These are phyloP conservation scores for Coryphaenoides rupestris DNA, from an alignment of 2,113 vertebrate species.

Conservation along the genomic window DNA sequence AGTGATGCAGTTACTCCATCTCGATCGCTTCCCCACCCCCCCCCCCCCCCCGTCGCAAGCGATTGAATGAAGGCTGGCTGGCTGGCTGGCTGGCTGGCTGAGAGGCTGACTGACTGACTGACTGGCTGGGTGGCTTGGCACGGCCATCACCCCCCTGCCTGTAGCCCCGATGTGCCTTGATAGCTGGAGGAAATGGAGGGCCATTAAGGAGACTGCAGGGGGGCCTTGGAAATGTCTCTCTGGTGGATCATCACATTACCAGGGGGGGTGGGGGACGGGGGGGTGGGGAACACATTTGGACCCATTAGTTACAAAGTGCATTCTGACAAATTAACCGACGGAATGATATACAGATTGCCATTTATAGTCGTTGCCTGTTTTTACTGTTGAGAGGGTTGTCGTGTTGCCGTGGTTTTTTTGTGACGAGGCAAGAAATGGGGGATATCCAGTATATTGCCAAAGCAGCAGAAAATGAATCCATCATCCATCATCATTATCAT, in stretches of 20 bases:
- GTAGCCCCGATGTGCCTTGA: conserved; percentile 43
- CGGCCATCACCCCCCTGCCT: conserved; percentile 47
- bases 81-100: no score
- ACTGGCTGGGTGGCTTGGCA: conserved; percentile 34
- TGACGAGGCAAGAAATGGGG: no score
- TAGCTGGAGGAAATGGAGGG: conserved; percentile 58
- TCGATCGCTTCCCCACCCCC: conserved; percentile 28
- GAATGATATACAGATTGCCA: conserved; percentile 29
- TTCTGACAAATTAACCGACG: conserved; percentile 38
- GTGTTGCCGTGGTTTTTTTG: no score
- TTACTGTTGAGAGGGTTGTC: no score
- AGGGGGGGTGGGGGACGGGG: no score
- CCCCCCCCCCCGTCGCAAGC: no score
- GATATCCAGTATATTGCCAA: no score
- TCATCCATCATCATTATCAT: no score
- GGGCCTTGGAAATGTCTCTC: conserved; percentile 39
- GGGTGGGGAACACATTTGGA: conserved; percentile 34
- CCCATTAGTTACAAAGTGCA: conserved; percentile 30
- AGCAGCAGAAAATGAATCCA: no score
- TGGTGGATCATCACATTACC: conserved; percentile 52
- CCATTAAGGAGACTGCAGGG: conserved; percentile 56
- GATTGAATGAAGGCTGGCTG: conserved; percentile 23
- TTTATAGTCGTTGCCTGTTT: conserved; percentile 1
- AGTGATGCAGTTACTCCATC: conserved; percentile 38
- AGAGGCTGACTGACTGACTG: no score